Evolutionary conservation across 2,797 vertebrate genomes (phyloP).

Genomic region (Myotis findleyi): DNA sequence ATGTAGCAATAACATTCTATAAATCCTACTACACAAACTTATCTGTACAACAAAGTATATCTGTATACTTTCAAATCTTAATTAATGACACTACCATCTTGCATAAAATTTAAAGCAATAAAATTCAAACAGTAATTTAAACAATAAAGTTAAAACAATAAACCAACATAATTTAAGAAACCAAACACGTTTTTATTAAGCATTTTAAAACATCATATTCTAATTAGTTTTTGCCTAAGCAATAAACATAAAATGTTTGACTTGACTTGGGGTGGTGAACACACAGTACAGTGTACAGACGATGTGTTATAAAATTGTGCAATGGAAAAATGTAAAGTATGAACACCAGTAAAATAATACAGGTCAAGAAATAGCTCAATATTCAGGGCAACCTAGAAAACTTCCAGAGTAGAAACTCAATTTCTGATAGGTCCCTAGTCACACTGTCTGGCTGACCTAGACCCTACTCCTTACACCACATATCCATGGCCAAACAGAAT

Average conservation of each 20-base stretch:
- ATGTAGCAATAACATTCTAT: not conserved
- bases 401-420: not conserved
- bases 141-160: not conserved
- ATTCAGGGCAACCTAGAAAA: constrained; percentile 15
- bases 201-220: constrained; percentile 18
- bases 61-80: not conserved
- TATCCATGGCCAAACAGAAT: not conserved
- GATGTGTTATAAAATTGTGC: not conserved
- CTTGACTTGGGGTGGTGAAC: not conserved
- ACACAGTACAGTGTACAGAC: not conserved
- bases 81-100: constrained; percentile 10
- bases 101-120: constrained; percentile 10
- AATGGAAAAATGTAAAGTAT: not conserved
- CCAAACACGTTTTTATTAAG: constrained; percentile 27
- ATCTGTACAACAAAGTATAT: not conserved
- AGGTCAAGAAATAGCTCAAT: not conserved
- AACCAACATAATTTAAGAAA: not conserved
- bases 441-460: not conserved
- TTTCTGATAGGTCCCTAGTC: not conserved
- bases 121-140: not conserved
- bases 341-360: not conserved
- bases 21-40: constrained; percentile 14
- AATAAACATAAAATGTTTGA: not conserved
- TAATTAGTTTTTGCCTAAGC: not conserved
- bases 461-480: not conserved